Conservation (phyloP, 2,113 vertebrate genomes). For the Poecile atricapillus region DNA sequence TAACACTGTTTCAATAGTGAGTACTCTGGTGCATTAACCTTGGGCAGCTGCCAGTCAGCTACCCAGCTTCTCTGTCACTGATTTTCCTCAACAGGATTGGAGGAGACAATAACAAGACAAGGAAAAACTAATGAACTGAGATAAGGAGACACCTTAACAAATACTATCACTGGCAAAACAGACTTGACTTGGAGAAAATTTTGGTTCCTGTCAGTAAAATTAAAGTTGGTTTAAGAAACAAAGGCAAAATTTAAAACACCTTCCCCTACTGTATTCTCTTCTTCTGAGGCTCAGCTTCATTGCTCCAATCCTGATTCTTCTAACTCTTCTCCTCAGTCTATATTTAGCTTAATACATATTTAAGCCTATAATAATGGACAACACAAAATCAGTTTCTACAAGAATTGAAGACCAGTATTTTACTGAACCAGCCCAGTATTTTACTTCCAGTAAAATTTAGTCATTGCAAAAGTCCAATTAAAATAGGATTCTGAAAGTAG, state of each 20-base stretch:
- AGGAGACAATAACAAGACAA: neutral
- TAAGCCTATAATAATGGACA: neutral
- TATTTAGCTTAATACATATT: neutral
- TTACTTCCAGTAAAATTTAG: neutral
- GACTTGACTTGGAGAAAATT: neutral
- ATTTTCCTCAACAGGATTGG: neutral
- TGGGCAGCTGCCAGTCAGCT: neutral
- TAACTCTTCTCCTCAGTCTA: neutral
- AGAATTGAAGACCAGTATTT: neutral
- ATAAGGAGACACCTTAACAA: neutral
- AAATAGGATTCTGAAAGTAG: neutral
- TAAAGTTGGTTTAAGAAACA: neutral
- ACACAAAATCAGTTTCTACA: neutral
- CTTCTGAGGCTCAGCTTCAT: neutral
- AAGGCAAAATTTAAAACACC: neutral
- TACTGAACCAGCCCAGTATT: neutral
- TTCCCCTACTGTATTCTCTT: neutral
- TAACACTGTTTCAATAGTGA: neutral
- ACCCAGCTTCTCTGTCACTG: neutral
- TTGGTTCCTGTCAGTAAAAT: neutral
- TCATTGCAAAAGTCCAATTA: neutral
- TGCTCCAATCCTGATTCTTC: neutral
- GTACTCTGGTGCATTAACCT: neutral
- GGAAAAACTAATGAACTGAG: neutral
- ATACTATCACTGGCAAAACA: neutral